Evolutionary conservation across 2,113 vertebrate species (phyloP).

Genomic region (Solea solea): DNA sequence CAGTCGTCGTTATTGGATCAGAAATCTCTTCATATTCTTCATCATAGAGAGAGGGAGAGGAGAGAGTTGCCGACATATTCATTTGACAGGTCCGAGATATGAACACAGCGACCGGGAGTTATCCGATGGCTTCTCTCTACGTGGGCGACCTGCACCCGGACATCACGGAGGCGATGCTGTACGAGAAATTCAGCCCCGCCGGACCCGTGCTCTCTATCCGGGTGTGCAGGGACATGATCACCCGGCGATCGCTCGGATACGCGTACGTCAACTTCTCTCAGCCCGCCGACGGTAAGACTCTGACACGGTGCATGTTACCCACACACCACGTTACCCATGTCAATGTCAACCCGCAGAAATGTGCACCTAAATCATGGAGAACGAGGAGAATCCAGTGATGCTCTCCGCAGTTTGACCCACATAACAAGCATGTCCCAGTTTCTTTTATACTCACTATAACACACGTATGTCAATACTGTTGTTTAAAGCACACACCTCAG

Average conservation of each 20-base stretch:
- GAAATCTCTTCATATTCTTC: constrained; percentile 6
- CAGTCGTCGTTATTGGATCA: constrained; percentile 8
- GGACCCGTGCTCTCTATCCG: constrained; percentile 99
- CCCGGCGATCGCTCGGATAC: constrained; percentile 94
- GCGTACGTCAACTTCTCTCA: constrained; percentile 99
- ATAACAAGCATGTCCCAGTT: too few species aligned
- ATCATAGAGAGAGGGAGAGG: background rate
- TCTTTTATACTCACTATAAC: too few species aligned
- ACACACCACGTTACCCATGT: background rate
- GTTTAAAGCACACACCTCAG: too few species aligned
- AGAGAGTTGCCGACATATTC: background rate
- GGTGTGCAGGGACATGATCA: constrained; percentile 99
- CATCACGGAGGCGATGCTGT: constrained; percentile 99
- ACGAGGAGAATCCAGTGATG: too few species aligned
- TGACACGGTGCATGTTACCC: background rate
- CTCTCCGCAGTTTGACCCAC: too few species aligned
- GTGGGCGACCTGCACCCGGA: constrained; percentile 98
- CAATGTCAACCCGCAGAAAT: background rate
- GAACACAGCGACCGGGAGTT: constrained; percentile 86
- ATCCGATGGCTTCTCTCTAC: constrained; percentile 99
- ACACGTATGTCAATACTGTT: too few species aligned
- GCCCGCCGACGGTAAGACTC: constrained; percentile 92
- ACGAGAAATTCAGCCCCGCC: constrained; percentile 99
- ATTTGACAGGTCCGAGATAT: constrained; percentile 64
- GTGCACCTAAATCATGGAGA: too few species aligned